Conservation (phyloP, 2,797 vertebrate genomes). For the Uromys caudimaculatus region DNA sequence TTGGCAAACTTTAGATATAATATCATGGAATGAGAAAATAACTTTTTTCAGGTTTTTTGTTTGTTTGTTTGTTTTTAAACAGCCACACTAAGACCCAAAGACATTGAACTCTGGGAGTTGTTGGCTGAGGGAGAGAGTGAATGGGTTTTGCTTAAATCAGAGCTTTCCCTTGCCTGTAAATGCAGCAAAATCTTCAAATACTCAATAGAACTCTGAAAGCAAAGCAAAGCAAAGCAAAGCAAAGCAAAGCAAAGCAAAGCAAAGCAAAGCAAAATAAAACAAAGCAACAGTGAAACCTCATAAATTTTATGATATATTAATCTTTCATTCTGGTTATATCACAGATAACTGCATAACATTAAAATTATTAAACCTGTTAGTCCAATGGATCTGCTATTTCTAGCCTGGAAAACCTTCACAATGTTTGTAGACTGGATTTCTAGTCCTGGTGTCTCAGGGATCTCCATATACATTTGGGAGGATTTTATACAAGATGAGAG, state of each 20-base stretch:
- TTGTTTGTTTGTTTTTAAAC: background rate
- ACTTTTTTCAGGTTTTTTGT: background rate
- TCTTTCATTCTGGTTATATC: constrained; percentile 60
- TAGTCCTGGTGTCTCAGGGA: constrained; percentile 42
- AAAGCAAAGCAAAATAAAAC: background rate
- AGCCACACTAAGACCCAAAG: background rate
- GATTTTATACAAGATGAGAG: constrained; percentile 67
- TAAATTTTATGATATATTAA: constrained; percentile 65
- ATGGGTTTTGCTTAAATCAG: background rate
- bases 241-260: background rate
- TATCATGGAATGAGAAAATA: constrained; percentile 17
- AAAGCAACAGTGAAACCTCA: background rate
- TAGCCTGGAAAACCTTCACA: constrained; percentile 62
- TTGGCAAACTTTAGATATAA: constrained; percentile 33
- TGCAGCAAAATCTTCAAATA: constrained; percentile 50
- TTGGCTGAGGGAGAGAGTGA: background rate
- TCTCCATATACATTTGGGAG: constrained; percentile 67
- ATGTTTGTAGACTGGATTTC: constrained; percentile 21
- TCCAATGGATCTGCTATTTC: constrained; percentile 74
- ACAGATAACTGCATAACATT: constrained; percentile 72
- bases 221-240: too few species aligned
- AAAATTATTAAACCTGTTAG: constrained; percentile 70
- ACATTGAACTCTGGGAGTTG: background rate
- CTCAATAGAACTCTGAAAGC: background rate
- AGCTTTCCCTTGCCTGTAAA: constrained; percentile 36